phyloP scores from a whole-genome alignment of 2,888 invertebrate species.

The Torymus aiolomorphi region DNA sequence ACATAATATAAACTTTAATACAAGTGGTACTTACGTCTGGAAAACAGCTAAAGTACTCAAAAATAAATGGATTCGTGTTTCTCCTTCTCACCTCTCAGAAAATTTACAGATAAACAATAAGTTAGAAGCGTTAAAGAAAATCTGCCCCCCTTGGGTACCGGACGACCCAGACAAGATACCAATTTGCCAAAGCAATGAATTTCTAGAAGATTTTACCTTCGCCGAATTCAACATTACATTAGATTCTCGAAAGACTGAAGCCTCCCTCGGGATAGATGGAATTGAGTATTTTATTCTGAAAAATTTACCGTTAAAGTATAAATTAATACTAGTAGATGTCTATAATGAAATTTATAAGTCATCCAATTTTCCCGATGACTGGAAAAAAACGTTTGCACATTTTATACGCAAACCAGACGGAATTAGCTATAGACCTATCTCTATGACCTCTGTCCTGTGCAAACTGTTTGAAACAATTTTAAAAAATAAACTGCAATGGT shows the following conservation, averaged over 20 bases:
- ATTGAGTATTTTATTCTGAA: slow-evolving; percentile 9
- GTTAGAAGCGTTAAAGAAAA: too few species aligned
- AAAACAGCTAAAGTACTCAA: too few species aligned
- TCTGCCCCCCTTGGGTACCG: too few species aligned
- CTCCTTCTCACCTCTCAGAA: too few species aligned
- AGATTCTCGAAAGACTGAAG: not conserved
- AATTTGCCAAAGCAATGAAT: not conserved
- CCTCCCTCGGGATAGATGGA: not conserved
- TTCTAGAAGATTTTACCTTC: not conserved
- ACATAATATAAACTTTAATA: slow-evolving; percentile 3
- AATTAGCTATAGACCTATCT: slow-evolving; percentile 9
- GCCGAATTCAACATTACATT: not conserved
- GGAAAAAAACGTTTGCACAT: not conserved
- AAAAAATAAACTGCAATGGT: too few species aligned
- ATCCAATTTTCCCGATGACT: not conserved
- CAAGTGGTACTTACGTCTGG: too few species aligned
- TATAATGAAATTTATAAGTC: too few species aligned
- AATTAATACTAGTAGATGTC: slow-evolving; percentile 14
- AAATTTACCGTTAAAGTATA: slow-evolving; percentile 1
- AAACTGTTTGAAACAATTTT: too few species aligned
- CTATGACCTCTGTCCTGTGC: slow-evolving; percentile 26
- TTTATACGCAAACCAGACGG: not conserved
- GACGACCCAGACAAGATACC: not conserved
- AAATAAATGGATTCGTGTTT: too few species aligned
- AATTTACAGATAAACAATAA: too few species aligned